A percentile compares a stretch with the other conserved stretches of the same genome.
Evolutionary conservation across 2,113 vertebrate species (phyloP).

Genomic region (Pachyramphus minor): DNA sequence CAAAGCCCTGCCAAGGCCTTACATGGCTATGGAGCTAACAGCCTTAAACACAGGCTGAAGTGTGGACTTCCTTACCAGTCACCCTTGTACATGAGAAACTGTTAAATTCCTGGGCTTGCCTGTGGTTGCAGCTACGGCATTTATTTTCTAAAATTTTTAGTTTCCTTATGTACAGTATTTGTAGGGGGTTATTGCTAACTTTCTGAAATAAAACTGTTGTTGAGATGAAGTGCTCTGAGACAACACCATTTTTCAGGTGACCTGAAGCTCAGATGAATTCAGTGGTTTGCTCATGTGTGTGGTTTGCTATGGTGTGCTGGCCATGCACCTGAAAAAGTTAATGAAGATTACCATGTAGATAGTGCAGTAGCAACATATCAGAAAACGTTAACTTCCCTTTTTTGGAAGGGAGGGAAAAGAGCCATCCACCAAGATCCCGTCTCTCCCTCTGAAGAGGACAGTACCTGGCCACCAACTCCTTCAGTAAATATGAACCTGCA

Average conservation of each 20-base stretch:
- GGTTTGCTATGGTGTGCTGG: no score
- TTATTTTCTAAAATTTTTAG: not conserved
- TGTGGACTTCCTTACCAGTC: not conserved
- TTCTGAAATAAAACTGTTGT: not conserved
- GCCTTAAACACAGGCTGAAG: not conserved
- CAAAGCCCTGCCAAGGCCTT: not conserved
- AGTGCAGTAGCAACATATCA: not conserved
- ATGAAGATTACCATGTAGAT: not conserved
- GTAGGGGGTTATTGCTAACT: not conserved
- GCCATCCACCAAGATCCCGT: not conserved
- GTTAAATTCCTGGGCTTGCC: not conserved
- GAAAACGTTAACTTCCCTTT: not conserved
- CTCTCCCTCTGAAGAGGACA: not conserved
- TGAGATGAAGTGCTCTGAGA: not conserved
- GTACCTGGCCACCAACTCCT: not conserved
- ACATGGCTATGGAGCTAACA: accelerated
- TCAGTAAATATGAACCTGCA: not conserved
- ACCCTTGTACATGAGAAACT: not conserved
- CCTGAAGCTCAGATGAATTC: not conserved
- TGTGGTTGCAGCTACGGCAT: not conserved
- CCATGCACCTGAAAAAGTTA: not conserved
- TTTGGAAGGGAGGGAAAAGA: not conserved
- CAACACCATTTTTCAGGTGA: not conserved
- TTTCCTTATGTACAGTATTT: not conserved
- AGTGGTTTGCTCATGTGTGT: not conserved